Base-by-base conservation (phyloP, 1,140 invertebrate genomes). In the Solenopsis invicta region DNA sequence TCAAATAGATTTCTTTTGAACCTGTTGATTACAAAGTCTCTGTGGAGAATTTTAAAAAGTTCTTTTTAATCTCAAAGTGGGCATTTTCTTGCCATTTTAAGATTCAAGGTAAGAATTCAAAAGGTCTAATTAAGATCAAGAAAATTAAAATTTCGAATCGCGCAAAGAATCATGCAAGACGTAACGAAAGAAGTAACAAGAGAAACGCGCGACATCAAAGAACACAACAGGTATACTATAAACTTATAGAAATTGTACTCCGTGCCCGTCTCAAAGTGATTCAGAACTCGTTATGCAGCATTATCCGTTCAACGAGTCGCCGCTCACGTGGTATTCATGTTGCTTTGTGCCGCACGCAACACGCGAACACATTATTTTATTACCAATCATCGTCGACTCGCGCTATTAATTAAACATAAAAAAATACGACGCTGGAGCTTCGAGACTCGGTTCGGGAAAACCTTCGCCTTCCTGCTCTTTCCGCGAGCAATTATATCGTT, bases 401-500 rank as follows among this genome's bases (percentile, higher is more conserved):
- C 37, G 48, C 59, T 71, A 88, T 88, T 89, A 89, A 89, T 89
- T 89, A 89, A 86, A 82, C 48, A 12, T 80, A 67, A 80, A 80
- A 78, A 41, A 76, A 41, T 6, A 41, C 21, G 13, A 13, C n/a
- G 16, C 64, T 62, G 6, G 21, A 45, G 54, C 71, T 59, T 21
- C 56, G 18, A 21, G 59, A 54, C 24, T 9, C 41, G 41, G 12
- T 24, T 50, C 41, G 10, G 34, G 37, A 69, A 80, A 75, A 50
- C 9, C 34, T 61, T 34, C 12, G 18, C 29, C 37, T n/a, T 24
- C 12, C 6, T 34, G 29, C 8, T 24, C 69, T 80, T 81, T 24
- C 54, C n/a, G 13, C 84, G 77, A 50, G 66, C 45, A 81, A 81
- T 81, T 71, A 81, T 56, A 45, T 21, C 37, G 24, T 59, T 64